Percentiles rank a stretch among this genome's conserved stretches.
These are phyloP conservation scores for Tenebrosternarchus preto DNA, from an alignment of 2,113 vertebrate genomes.

Conservation along the genomic window DNA sequence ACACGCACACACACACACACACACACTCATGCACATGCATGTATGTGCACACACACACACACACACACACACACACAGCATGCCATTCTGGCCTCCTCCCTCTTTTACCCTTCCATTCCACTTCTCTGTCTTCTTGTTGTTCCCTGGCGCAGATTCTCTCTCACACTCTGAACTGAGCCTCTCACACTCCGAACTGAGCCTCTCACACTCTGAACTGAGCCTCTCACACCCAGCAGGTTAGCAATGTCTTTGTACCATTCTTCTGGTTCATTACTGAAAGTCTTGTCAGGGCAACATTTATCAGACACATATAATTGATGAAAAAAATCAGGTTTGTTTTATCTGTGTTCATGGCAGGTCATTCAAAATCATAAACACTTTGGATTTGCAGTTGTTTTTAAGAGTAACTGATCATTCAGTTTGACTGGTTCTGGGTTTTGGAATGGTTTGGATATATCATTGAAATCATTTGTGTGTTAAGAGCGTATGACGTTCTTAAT, in stretches of 20 bases:
- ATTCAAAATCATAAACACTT: not conserved
- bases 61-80: not conserved
- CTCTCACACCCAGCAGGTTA: conserved; percentile 67
- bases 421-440: not conserved
- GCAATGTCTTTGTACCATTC: conserved; percentile 66
- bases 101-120: conserved; percentile 32
- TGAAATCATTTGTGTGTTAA: conserved; percentile 1
- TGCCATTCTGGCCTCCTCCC: conserved; percentile 55
- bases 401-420: not conserved
- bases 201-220: conserved; percentile 51
- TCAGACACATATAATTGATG: not conserved
- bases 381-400: not conserved
- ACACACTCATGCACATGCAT: too few relatives aligned
- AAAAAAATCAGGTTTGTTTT: conserved; percentile 16
- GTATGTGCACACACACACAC: too few relatives aligned
- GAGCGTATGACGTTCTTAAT: not conserved
- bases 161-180: too few relatives aligned
- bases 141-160: conserved; percentile 24
- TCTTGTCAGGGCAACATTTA: conserved; percentile 18
- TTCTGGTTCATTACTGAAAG: conserved; percentile 60
- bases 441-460: not conserved
- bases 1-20: too few relatives aligned
- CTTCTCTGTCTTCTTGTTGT: conserved; percentile 37
- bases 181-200: too few relatives aligned
- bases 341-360: not conserved